Evolutionary conservation across 1,140 invertebrate species (phyloP).

Genomic region (Atta colombica): DNA sequence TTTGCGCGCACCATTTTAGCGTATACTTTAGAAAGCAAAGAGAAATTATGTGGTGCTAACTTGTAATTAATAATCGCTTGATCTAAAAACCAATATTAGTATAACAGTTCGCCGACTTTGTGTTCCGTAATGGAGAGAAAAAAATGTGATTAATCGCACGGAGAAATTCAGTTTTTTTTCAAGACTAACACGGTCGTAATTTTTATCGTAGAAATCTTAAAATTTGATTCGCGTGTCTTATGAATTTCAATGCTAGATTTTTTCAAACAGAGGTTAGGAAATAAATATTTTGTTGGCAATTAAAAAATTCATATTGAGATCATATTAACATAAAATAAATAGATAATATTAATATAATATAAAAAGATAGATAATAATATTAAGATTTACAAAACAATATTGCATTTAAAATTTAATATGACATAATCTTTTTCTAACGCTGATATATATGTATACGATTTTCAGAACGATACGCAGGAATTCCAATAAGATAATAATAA

Average conservation of each 20-base stretch:
- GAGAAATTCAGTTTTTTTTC: background rate
- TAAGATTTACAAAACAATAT: background rate
- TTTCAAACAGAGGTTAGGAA: background rate
- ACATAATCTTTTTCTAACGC: background rate
- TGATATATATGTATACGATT: background rate
- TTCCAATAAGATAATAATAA: background rate
- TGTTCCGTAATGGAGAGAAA: slow-evolving; percentile 6
- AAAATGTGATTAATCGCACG: background rate
- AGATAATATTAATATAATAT: background rate
- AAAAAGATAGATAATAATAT: too few relatives aligned
- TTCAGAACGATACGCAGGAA: background rate
- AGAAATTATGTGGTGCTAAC: slow-evolving; percentile 44
- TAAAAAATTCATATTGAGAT: background rate
- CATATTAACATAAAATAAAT: background rate
- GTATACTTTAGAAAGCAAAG: slow-evolving; percentile 57
- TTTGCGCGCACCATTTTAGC: slow-evolving; percentile 49
- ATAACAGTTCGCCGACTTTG: background rate
- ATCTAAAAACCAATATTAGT: slow-evolving; percentile 42
- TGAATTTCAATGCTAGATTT: background rate
- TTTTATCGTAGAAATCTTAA: background rate
- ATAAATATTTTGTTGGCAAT: background rate
- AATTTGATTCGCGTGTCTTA: background rate
- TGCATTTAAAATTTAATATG: background rate
- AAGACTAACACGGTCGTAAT: background rate
- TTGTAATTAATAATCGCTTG: slow-evolving; percentile 41